Percentiles rank a stretch among this genome's conserved stretches.
These are phyloP conservation scores for Yponomeuta malinellus DNA, from an alignment of 2,888 invertebrate species.

Conservation along the genomic window DNA sequence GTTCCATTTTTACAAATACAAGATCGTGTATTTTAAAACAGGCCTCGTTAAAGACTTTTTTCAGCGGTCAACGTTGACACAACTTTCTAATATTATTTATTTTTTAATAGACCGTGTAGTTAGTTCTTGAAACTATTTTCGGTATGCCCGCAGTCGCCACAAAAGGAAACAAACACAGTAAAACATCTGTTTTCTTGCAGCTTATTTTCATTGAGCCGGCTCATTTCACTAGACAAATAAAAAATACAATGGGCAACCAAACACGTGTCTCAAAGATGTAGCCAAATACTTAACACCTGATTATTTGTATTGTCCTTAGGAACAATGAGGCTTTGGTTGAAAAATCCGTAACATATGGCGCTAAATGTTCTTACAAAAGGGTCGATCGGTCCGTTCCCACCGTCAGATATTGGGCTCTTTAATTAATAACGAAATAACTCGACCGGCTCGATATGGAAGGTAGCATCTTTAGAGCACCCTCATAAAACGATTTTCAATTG, in stretches of 20 bases:
- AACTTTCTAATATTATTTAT: not conserved
- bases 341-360: constrained; percentile 56
- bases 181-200: constrained; percentile 44
- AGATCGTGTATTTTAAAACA: not conserved
- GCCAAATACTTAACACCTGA: constrained; percentile 42
- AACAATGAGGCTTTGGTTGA: constrained; percentile 22
- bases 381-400: constrained; percentile 49
- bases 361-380: constrained; percentile 36
- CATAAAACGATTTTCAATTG: constrained; percentile 72
- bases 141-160: constrained; percentile 1
- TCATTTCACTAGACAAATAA: constrained; percentile 24
- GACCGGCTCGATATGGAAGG: constrained; percentile 56
- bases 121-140: not conserved
- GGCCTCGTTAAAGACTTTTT: not conserved
- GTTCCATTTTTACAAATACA: constrained; percentile 39
- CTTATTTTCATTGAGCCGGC: constrained; percentile 34
- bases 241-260: constrained; percentile 45
- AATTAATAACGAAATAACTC: constrained; percentile 65
- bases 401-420: constrained; percentile 50
- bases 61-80: constrained; percentile 3
- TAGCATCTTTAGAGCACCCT: constrained; percentile 58
- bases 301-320: constrained; percentile 48
- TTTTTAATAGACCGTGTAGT: not conserved
- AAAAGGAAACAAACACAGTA: constrained; percentile 9
- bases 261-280: constrained; percentile 51